Base-by-base conservation (phyloP, 2,797 vertebrate species). In the Enteromius mattozi region DNA sequence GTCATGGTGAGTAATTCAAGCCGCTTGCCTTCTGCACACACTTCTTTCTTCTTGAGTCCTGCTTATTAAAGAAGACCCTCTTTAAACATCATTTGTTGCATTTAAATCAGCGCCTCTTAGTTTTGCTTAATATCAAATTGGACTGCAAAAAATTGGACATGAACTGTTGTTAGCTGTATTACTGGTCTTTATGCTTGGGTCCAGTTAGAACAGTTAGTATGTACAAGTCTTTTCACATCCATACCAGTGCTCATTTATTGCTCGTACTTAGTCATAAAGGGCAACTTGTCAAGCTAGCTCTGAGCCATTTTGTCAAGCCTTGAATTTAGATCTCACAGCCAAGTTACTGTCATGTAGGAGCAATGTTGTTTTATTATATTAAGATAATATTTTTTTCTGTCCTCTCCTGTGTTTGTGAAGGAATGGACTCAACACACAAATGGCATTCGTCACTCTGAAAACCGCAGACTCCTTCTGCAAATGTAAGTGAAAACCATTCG, bases 341-440 rank as follows among this genome's bases (percentile, higher is more conserved):
- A 37, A 14, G 61, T 45, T 63, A 8, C 12, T 30, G 35, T 42
- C 2, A 0, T 17, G 27, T 70, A 24, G 35, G 21, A 42, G 37
- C 14, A n/a, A 17, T 74, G 24, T 19, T 17, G 37, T 59, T 24
- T 7, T 2, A 9, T 4, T 27, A 17, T 40, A 17, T 71, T 40
- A 61, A 9, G 54, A 3, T 33, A n/a, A 16, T 45, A 3, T 75
- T 61, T 35, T 30, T 56, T 63, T 63, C 3, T 42, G 27, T 14
- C 8, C 14, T 63, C 61, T 37, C 8, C 13, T 85, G 37, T 81
- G 19, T 85, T 69, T 76, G 72, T 72, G 14, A 72, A 96, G 95
- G 94, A 95, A 90, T 96, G 95, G 95, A 95, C 92, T 81, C 94
- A 95, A 27, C 95, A 96, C 90, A 70, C 80, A 0, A 91, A 93